phyloP scores from a whole-genome alignment of 2,888 invertebrate genomes.

The Stramonita haemastoma region DNA sequence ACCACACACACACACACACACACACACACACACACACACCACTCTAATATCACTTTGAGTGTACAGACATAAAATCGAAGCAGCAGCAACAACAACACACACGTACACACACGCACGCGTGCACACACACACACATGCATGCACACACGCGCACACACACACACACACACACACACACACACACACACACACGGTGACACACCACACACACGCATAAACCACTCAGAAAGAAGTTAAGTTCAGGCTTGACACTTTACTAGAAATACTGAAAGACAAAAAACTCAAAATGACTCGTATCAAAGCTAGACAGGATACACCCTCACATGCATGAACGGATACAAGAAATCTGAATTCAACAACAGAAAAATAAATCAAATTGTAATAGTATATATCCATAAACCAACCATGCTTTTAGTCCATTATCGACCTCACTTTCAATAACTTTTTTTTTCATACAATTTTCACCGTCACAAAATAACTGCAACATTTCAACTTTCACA shows the following conservation, averaged over 20 bases:
- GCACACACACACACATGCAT: not conserved
- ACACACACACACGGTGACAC: no score
- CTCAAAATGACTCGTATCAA: constrained; percentile 37
- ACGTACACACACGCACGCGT: no score
- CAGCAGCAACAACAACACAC: no score
- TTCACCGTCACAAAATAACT: not conserved
- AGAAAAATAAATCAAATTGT: constrained; percentile 11
- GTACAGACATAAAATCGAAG: no score
- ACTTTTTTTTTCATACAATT: not conserved
- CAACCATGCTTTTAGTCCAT: constrained; percentile 2
- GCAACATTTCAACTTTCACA: not conserved
- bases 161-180: constrained; percentile 8
- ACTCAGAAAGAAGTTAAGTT: not conserved
- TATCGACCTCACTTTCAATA: not conserved
- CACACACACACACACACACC: not conserved
- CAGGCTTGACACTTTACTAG: constrained; percentile 35
- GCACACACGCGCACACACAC: not conserved
- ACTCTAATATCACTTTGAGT: no score
- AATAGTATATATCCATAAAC: constrained; percentile 1
- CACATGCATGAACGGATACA: constrained; percentile 25
- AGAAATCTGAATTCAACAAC: not conserved
- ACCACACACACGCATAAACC: not conserved
- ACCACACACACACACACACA: no score
- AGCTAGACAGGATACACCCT: constrained; percentile 32
- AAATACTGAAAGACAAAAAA: constrained; percentile 39